Conservation (phyloP, 1,140 invertebrate species). For the Stenopsyche tienmushanensis region DNA sequence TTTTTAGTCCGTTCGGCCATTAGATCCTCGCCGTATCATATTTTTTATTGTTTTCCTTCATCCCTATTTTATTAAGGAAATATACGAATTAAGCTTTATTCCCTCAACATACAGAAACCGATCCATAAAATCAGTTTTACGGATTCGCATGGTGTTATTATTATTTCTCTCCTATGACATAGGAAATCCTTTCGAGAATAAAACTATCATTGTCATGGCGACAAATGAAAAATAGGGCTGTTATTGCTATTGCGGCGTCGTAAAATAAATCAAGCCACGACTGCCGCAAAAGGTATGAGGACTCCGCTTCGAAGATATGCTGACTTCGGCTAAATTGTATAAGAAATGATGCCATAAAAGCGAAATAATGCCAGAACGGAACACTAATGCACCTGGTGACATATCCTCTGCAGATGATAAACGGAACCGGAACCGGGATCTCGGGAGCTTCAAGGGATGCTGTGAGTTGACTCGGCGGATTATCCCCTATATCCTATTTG, state of each 20-base stretch:
- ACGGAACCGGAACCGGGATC: too few species aligned
- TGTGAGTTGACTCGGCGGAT: not conserved
- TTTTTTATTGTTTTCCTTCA: too few species aligned
- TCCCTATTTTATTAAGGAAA: too few species aligned
- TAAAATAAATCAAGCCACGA: constrained; percentile 23
- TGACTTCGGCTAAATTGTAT: constrained; percentile 10
- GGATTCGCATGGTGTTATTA: not conserved
- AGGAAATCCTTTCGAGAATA: constrained; percentile 18
- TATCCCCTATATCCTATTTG: not conserved
- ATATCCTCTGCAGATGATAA: not conserved
- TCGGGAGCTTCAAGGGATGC: too few species aligned
- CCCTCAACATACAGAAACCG: too few species aligned
- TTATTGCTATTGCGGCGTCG: constrained; percentile 28
- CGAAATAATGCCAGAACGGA: not conserved
- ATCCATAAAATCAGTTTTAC: not conserved
- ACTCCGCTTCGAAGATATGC: not conserved
- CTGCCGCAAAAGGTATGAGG: constrained; percentile 12
- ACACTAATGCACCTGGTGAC: constrained; percentile 19
- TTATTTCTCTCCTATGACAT: not conserved
- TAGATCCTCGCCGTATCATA: too few species aligned
- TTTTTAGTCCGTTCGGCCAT: too few species aligned
- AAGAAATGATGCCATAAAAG: constrained; percentile 20
- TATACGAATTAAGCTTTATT: too few species aligned
- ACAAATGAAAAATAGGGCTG: constrained; percentile 29
- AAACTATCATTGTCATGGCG: constrained; percentile 26